Evolutionary conservation across 1,140 invertebrate species (phyloP).

Genomic region (Papilio polyxenes): DNA sequence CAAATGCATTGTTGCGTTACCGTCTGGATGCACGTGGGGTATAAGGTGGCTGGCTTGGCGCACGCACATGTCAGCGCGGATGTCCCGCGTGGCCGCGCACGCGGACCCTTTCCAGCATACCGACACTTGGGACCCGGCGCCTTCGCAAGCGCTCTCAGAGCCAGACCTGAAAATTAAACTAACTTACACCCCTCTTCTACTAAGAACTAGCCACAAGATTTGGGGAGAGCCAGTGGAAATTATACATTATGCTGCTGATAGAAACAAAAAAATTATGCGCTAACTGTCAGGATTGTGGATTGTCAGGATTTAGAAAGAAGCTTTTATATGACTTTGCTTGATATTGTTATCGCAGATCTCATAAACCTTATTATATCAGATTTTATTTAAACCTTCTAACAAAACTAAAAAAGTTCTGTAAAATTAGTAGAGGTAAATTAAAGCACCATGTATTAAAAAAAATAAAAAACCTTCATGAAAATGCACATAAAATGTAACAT

Average conservation of each 20-base stretch:
- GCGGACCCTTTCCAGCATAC: conserved; percentile 66
- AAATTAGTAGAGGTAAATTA: too few relatives aligned
- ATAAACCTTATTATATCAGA: too few relatives aligned
- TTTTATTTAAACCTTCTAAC: too few relatives aligned
- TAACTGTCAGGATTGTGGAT: too few relatives aligned
- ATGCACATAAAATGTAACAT: neutral
- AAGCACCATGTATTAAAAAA: neutral
- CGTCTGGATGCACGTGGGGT: conserved; percentile 62
- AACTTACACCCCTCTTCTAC: neutral
- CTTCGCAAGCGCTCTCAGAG: conserved; percentile 68
- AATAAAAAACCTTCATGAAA: neutral
- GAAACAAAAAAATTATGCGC: too few relatives aligned
- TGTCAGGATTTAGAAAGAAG: too few relatives aligned
- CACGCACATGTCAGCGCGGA: conserved; percentile 62
- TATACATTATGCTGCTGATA: neutral
- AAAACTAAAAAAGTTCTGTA: too few relatives aligned
- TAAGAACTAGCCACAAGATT: neutral
- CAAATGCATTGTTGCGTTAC: conserved; percentile 42
- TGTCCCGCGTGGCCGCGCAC: conserved; percentile 59
- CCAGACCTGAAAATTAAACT: conserved; percentile 46
- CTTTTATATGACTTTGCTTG: too few relatives aligned
- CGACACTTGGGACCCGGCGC: conserved; percentile 65
- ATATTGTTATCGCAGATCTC: too few relatives aligned
- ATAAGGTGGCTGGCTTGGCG: conserved; percentile 61
- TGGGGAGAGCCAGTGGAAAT: neutral